Conservation (phyloP, 2,113 vertebrate species). For the Pithys albifrons region DNA sequence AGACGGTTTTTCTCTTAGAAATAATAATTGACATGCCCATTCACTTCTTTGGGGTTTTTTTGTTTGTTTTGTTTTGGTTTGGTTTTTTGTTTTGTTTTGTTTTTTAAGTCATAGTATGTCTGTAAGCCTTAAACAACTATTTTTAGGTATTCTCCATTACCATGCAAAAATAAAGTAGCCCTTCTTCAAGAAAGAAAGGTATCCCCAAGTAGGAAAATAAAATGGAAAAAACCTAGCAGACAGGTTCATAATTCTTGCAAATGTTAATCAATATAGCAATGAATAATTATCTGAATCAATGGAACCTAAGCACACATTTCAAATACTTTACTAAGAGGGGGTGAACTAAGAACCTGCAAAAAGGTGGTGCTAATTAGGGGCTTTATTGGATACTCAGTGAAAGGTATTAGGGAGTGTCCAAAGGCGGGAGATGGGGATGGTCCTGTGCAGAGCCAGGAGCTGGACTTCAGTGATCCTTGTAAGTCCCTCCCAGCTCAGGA, state of each 20-base stretch:
- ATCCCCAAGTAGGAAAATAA: neutral
- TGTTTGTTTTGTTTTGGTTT: too few species aligned
- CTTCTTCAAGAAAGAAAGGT: neutral
- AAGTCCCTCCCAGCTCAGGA: neutral
- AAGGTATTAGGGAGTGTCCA: neutral
- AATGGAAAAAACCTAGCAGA: neutral
- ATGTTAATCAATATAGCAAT: neutral
- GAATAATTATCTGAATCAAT: neutral
- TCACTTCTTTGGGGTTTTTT: neutral
- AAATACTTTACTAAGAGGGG: neutral
- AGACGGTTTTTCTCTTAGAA: neutral
- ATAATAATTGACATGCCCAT: neutral
- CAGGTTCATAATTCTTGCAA: neutral
- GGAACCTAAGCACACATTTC: neutral
- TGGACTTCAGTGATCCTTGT: neutral
- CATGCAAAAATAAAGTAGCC: neutral
- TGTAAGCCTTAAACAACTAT: neutral
- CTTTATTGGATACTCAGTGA: neutral
- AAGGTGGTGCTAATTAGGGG: neutral
- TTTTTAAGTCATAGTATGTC: neutral
- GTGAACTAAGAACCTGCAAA: neutral
- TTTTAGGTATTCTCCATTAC: neutral
- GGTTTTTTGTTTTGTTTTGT: too few species aligned
- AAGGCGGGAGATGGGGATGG: neutral
- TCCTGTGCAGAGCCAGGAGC: neutral